Evolutionary conservation across 2,113 vertebrate species (phyloP), one percentile per base, ranked within the genome.

Genomic region (Pelecanus crispus): DNA sequence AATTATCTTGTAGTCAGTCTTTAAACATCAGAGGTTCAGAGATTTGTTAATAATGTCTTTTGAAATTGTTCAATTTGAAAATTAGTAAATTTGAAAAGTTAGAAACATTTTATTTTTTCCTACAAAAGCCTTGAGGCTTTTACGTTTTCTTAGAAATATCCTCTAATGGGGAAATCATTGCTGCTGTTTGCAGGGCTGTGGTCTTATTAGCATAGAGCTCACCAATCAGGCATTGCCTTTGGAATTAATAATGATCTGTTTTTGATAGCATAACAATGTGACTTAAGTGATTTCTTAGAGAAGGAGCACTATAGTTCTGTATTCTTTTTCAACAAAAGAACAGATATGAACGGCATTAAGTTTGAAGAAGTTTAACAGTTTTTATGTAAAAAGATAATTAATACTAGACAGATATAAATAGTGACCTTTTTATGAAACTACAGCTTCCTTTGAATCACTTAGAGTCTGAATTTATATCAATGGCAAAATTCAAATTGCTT

Each of bases 401-500:
- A 75, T 78, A 47, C 32, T 78, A 70, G 45, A 34, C 32, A 81
- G 81, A 73, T 82, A 91, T n/a, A 89, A 96, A 87, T 65, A 92
- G 67, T 4, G 45, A 82, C 70, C 45, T 92, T 87, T 91, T 75
- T 55, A 72, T 90, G 36, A 73, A 82, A 38, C 49, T 91, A 1
- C 3, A 2, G 50, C 81, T 91, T 90, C 70, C 77, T 87, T 91
- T 91, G 92, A 85, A 92, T 36, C 58, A 59, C 44, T 87, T 94
- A 49, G 7, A 73, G 26, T 53, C 22, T 62, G 66, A 91, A 77
- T 94, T 88, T 62, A 36, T 94, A 71, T 85, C 66, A 72, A 7
- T 88, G 78, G 53, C 49, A 92, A 94, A 89, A 89, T 66, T 94
- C 62, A 92, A 83, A 94, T 75, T 80, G 49, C 66, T 94, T 89